Evolutionary conservation across 2,888 invertebrate species (phyloP), one percentile per base, ranked within the genome.

Genomic region (Eristalis intricaria): DNA sequence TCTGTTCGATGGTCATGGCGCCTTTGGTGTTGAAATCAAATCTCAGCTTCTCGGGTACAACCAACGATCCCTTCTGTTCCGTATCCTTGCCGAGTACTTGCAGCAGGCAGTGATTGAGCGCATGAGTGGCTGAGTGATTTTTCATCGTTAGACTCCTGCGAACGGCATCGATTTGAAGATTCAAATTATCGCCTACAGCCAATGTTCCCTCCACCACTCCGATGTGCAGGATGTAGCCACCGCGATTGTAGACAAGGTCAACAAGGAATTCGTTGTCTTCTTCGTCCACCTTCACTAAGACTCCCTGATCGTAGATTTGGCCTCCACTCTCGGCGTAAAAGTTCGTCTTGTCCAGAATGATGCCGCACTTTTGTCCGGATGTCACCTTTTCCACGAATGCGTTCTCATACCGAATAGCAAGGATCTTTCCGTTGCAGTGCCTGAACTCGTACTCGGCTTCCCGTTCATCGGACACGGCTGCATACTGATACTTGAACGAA

Each of bases 271-370:
- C 99, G 13, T 96, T 96, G 92, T 95, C 96, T 91, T 98, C 98
- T 92, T 98, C 97, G 94, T 90, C 95, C 7, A 94, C 92, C 94
- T 98, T 98, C 0, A 96, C 96, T 92, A 99, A 94, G 90, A 96
- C 98, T 26, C 99, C 99, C 91, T 97, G 97, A 92, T 99, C 99
- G 92, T 95, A 99, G 90, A 98, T 99, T 94, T 99, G 99, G 15
- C 99, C 99, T 87, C 99, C 99, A 93, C 99, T 98, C 93, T 99
- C 99, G 0, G 99, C 99, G 93, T 99, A 99, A 93, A 99, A 99
- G 92, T 95, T 97, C 0, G 99, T 99, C 90, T 94, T 95, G 92
- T 99, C 98, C 83, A 99, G 94, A 89, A 99, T 94, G 76, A 99
- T 94, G 22, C 98, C 99, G 92, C 98, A 98, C 92, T 98, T 97